These are phyloP conservation scores for Oxystoma pomonae DNA, from an alignment of 2,888 invertebrate species.

Conservation along the genomic window DNA sequence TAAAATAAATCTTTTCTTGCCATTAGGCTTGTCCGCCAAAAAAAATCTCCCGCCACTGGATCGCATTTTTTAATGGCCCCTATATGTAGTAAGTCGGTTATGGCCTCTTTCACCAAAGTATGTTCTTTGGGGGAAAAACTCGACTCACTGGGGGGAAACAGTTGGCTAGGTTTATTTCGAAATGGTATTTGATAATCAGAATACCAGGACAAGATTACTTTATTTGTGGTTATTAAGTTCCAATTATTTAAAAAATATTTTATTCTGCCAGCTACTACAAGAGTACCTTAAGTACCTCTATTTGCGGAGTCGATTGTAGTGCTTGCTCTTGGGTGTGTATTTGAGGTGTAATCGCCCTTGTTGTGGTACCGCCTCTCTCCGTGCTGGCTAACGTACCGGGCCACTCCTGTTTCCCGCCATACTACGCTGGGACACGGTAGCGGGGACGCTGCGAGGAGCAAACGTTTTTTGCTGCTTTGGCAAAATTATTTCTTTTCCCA, in stretches of 20 bases:
- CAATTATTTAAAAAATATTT: slow-evolving; percentile 11
- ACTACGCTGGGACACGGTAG: no score
- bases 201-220: no score
- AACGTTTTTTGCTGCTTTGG: no score
- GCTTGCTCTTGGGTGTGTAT: no score
- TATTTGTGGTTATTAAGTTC: slow-evolving; percentile 9
- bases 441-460: no score
- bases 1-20: slow-evolving; percentile 7
- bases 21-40: slow-evolving; percentile 7
- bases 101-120: slow-evolving; percentile 1
- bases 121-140: slow-evolving; percentile 1
- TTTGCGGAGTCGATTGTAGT: no score
- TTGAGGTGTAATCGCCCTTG: no score
- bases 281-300: no score
- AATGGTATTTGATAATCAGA: slow-evolving; percentile 11
- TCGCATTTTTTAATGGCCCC: slow-evolving; percentile 10
- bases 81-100: slow-evolving; percentile 6
- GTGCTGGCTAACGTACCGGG: no score
- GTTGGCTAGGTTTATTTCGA: slow-evolving; percentile 8
- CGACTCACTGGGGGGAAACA: background rate
- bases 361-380: no score
- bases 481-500: no score
- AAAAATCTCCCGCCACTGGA: slow-evolving; percentile 8
- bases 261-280: slow-evolving; percentile 12
- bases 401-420: no score